Evolutionary conservation across 2,888 invertebrate genomes (phyloP).

Genomic region (Sipha maydis): DNA sequence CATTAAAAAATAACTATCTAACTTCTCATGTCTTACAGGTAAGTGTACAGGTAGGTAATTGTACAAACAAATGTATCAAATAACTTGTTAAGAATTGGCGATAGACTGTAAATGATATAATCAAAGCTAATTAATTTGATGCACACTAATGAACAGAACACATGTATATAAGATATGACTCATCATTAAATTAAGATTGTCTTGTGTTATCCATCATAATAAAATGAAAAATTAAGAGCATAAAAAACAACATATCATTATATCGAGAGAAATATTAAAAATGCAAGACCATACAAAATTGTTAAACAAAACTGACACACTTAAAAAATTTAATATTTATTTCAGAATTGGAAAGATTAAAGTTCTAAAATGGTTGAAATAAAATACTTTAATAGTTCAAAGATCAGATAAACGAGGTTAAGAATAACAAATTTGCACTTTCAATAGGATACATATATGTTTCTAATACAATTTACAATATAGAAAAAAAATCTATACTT

Average conservation of each 20-base stretch:
- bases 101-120: not conserved
- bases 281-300: not conserved
- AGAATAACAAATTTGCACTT: not conserved
- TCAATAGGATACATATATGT: not conserved
- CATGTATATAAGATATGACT: not conserved
- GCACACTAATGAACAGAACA: not conserved
- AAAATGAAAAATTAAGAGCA: not conserved
- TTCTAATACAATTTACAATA: not conserved
- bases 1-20: no score
- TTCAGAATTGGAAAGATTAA: not conserved
- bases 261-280: not conserved
- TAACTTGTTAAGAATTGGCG: not conserved
- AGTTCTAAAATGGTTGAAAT: not conserved
- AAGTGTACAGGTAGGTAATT: no score
- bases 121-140: slow-evolving; percentile 27
- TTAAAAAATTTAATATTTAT: not conserved
- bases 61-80: no score
- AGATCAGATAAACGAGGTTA: not conserved
- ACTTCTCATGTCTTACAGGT: no score
- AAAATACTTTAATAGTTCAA: not conserved
- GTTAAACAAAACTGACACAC: not conserved
- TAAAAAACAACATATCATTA: not conserved
- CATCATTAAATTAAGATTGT: not conserved
- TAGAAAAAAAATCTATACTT: not conserved
- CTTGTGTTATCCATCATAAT: not conserved